These are phyloP conservation scores for Heliconius hortense DNA, from an alignment of 2,888 invertebrate genomes.

Conservation along the genomic window DNA sequence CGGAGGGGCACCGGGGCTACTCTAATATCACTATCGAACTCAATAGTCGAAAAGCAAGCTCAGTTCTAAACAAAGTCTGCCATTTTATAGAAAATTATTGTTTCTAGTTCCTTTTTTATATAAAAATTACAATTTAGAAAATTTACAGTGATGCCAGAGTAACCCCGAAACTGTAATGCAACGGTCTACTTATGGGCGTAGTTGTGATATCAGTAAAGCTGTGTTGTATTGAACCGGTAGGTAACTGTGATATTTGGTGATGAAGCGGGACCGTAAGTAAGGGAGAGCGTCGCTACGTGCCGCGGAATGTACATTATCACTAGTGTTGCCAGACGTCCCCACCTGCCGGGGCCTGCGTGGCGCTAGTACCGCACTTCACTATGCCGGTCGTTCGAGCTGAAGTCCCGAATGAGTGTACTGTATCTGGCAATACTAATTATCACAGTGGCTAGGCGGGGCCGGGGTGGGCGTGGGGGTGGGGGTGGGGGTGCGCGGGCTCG, in stretches of 20 bases:
- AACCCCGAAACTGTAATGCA: constrained; percentile 40
- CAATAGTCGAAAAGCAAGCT: constrained; percentile 20
- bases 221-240: constrained; percentile 76
- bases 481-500: constrained; percentile 49
- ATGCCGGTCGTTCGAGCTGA: not conserved
- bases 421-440: constrained; percentile 27
- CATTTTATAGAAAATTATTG: constrained; percentile 20
- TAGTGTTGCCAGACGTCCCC: constrained; percentile 20
- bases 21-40: constrained; percentile 31
- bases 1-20: constrained; percentile 46
- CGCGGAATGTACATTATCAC: constrained; percentile 34
- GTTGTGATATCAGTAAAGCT: constrained; percentile 79
- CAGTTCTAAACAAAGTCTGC: constrained; percentile 3
- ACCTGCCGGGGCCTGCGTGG: constrained; percentile 3
- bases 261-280: constrained; percentile 43
- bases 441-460: constrained; percentile 54
- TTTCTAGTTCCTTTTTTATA: constrained; percentile 14
- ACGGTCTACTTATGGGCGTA: constrained; percentile 46
- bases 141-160: constrained; percentile 30
- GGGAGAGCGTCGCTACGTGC: constrained; percentile 36
- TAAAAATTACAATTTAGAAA: constrained; percentile 27
- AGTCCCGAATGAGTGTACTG: not conserved
- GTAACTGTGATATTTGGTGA: constrained; percentile 82
- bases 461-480: constrained; percentile 54
- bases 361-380: constrained; percentile 7